Base-by-base conservation (phyloP, 2,113 vertebrate genomes). In the Camelus dromedarius region DNA sequence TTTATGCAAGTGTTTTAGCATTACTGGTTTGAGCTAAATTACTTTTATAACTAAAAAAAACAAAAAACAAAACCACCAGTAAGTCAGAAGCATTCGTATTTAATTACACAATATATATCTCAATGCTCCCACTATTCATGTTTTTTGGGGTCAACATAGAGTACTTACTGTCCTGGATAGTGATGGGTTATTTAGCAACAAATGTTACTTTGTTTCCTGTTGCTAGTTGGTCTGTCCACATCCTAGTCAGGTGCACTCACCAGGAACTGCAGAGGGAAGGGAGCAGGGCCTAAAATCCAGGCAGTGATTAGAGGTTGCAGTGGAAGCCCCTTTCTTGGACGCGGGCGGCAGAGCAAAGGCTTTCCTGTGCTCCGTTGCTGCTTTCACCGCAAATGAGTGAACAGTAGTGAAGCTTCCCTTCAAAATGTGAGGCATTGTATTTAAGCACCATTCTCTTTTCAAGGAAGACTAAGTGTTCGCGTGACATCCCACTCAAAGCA, bases 371-470 rank as follows among this genome's bases (percentile, higher is more conserved):
- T 24, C 3, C 6, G 28, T 24, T 28, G 62, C 16, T 24, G 67
- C 48, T 56, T 83, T 48, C 67, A 30, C 20, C 32, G 30, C 19
- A 38, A 12, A 54, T 3, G 52, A 69, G 64, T 6, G 11, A 46
- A 1, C 12, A 24, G 30, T 67, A 6, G 35, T 20, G 24, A 30
- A 26, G 35, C 60, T 14, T 54, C 24, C 19, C 28, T n/a, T 79
- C 32, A 38, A 8, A 24, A 18, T 0, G 0, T 7, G 46, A 16
- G 18, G 32, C 1, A 1, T 11, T 18, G 18, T 38, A 48, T 32
- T 22, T 24, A 52, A 70, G 50, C 18, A 62, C 42, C 13, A 5
- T 24, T 54, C 32, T 56, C 32, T 79, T 84, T 32, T 19, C 50
- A n/a, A 60, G 76, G 32, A 66, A 2, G 70, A 52, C 1, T 66